Percentiles rank a stretch among this genome's conserved stretches.
Conservation (phyloP, 2,797 vertebrate species). For the Jordanella pulchra region DNA sequence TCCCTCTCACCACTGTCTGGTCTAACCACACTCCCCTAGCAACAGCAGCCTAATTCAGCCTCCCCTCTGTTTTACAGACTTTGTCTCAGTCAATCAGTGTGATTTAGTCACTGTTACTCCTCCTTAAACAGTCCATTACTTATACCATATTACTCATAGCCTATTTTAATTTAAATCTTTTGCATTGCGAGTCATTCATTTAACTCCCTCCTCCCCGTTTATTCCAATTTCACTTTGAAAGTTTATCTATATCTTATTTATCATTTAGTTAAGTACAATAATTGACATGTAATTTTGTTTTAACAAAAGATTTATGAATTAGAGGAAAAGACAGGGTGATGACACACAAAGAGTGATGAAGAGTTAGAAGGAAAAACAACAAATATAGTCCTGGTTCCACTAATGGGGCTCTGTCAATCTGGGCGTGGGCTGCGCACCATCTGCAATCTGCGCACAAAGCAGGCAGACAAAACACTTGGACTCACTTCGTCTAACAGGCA, state of each 20-base stretch:
- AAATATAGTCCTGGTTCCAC: slow-evolving; percentile 68
- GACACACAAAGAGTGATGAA: slow-evolving; percentile 23
- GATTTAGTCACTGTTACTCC: slow-evolving; percentile 41
- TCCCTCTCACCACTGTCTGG: slow-evolving; percentile 38
- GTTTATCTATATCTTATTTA: slow-evolving; percentile 17
- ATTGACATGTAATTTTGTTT: slow-evolving; percentile 17
- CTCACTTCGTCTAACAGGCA: slow-evolving; percentile 37
- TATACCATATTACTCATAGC: slow-evolving; percentile 22
- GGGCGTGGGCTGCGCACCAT: slow-evolving; percentile 75
- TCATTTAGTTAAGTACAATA: slow-evolving; percentile 29
- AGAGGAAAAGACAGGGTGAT: slow-evolving; percentile 12
- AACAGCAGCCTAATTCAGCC: slow-evolving; percentile 69
- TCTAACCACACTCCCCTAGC: slow-evolving; percentile 72
- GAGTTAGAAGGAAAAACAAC: slow-evolving; percentile 30
- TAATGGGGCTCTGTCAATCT: slow-evolving; percentile 77
- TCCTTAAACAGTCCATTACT: slow-evolving; percentile 26
- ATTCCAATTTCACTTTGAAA: neutral
- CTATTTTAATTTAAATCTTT: slow-evolving; percentile 18
- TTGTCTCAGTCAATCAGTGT: slow-evolving; percentile 48
- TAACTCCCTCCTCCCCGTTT: slow-evolving; percentile 12
- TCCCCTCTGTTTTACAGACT: slow-evolving; percentile 42
- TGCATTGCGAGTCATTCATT: slow-evolving; percentile 9
- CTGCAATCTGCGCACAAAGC: slow-evolving; percentile 70
- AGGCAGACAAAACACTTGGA: slow-evolving; percentile 55
- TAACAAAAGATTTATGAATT: slow-evolving; percentile 24